Evolutionary conservation across 2,797 vertebrate genomes (phyloP), one percentile per base, ranked within the genome.

Genomic region (Craterocephalus amniculus): DNA sequence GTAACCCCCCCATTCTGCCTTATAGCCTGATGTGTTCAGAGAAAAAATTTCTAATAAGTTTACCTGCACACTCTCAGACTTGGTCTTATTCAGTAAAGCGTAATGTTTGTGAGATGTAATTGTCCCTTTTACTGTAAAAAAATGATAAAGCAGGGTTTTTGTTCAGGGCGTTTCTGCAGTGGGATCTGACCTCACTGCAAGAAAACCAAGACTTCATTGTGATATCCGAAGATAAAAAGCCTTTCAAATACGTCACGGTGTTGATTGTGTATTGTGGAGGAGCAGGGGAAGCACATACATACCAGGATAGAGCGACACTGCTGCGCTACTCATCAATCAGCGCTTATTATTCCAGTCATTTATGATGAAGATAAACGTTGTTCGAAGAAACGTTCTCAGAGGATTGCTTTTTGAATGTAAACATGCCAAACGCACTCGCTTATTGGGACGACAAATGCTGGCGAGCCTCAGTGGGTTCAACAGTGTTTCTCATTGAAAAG

Each of bases 391-490:
- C 31, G 2, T 40, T 71, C 68, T 71, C 58, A 29, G 36, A 67
- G 45, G 63, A 76, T 64, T 57, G 51, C 29, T 59, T 20, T 58
- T 20, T 58, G 20, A 76, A 63, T 74, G 32, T 66, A 65, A 80
- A 79, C 43, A 63, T 67, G 63, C 74, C 83, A 81, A 83, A 74
- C 27, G 11, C 72, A 57, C 54, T 87, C 1, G 18, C 73, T 74
- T 72, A 77, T 69, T 63, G 78, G 32, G 48, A 24, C 26, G 43
- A 11, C 24, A 62, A 63, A 57, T 18, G 24, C 78, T 83, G 49
- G 9, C 0, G 38, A 72, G 64, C 83, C 66, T 49, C 26, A 3
- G 22, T 67, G 40, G 63, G 49, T 58, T 54, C 75, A 56, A 12
- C 74, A 69, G 16, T 38, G 31, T 26, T 54, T 57, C 51, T 84